A percentile compares a stretch with the other conserved stretches of the same genome.
phyloP scores from a whole-genome alignment of 2,113 vertebrate genomes.

The Dendrocopos noguchii region DNA sequence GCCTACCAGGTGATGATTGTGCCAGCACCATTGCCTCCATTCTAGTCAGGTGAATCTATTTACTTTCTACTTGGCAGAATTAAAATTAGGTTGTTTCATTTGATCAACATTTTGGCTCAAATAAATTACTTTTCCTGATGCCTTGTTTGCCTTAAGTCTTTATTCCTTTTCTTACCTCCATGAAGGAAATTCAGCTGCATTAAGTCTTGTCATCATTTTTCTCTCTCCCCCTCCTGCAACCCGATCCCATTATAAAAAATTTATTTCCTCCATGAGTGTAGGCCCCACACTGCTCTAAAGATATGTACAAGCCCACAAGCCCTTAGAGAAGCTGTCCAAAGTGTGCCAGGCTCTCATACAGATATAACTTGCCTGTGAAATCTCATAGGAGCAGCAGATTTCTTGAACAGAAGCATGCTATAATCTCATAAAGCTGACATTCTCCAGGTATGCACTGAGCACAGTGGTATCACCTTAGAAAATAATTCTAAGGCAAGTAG shows the following conservation, averaged over 20 bases:
- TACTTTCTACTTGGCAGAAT: neutral
- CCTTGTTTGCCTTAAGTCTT: neutral
- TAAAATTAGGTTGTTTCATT: neutral
- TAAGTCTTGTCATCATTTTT: neutral
- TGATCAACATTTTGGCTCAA: neutral
- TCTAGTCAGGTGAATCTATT: neutral
- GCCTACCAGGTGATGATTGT: neutral
- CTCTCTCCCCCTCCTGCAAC: accelerated
- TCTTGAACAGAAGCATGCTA: neutral
- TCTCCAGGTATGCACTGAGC: neutral
- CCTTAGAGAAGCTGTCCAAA: neutral
- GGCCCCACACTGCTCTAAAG: neutral
- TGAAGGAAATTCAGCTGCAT: neutral
- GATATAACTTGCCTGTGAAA: neutral
- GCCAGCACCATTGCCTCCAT: neutral
- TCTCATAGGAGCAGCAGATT: neutral
- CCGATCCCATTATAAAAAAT: neutral
- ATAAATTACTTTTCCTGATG: neutral
- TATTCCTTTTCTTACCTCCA: neutral
- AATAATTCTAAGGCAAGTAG: neutral
- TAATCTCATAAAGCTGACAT: neutral
- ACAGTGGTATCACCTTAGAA: neutral
- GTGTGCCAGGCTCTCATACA: neutral
- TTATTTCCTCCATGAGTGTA: neutral
- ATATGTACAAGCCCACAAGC: neutral